These are phyloP conservation scores for Limnodromus scolopaceus DNA, from an alignment of 2,797 vertebrate species.

Conservation along the genomic window DNA sequence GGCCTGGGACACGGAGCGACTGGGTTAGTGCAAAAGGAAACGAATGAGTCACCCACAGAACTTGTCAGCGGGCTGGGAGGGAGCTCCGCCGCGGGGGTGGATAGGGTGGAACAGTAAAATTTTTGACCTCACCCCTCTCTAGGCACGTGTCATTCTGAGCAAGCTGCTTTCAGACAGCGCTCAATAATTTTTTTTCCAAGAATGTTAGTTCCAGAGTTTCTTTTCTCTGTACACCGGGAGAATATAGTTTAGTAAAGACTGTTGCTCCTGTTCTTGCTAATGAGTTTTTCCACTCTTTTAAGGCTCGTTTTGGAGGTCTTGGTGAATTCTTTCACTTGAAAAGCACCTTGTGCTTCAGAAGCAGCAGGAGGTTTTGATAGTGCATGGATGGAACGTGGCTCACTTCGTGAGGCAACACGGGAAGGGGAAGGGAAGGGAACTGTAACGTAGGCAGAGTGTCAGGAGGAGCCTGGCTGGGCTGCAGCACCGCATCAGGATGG, in stretches of 20 bases:
- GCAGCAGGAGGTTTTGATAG: rapidly evolving
- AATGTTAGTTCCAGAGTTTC: background rate
- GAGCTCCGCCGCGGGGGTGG: conserved; percentile 31
- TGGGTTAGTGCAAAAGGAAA: conserved; percentile 65
- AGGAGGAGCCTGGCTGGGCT: background rate
- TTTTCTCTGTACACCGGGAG: background rate
- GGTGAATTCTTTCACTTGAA: background rate
- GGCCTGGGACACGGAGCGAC: background rate
- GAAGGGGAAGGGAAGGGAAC: background rate
- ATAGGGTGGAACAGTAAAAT: conserved; percentile 58
- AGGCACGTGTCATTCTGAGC: conserved; percentile 53
- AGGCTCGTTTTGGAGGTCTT: background rate
- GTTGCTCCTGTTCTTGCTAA: rapidly evolving
- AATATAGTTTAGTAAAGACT: rapidly evolving
- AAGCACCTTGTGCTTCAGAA: background rate
- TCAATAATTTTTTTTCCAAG: background rate
- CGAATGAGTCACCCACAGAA: conserved; percentile 71
- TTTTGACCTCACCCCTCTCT: conserved; percentile 67
- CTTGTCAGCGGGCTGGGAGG: conserved; percentile 66
- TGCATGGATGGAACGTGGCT: rapidly evolving
- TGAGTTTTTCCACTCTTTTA: rapidly evolving
- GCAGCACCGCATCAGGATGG: rapidly evolving
- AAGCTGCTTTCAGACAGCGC: background rate
- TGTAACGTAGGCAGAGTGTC: rapidly evolving
- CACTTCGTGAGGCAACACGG: rapidly evolving